These are phyloP conservation scores for Acrocyrtus sp. DNA, from an alignment of 2,888 invertebrate genomes.

Conservation along the genomic window DNA sequence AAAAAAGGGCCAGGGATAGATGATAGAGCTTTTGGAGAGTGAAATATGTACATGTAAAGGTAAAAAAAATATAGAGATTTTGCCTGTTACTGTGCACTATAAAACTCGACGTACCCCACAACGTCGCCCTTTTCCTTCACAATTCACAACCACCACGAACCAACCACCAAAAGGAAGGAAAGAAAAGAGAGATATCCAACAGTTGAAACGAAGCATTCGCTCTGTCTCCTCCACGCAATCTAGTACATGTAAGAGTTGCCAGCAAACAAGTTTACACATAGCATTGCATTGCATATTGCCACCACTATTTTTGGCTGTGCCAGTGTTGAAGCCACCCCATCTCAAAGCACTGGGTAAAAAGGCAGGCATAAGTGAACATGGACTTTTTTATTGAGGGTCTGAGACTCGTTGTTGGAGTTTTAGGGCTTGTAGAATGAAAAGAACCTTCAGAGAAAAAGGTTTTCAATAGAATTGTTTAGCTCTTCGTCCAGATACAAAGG, in stretches of 20 bases:
- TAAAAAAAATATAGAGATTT: no score
- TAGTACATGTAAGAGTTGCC: slow-evolving; percentile 8
- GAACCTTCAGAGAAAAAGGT: slow-evolving; percentile 50
- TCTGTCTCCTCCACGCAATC: not conserved
- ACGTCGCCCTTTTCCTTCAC: slow-evolving; percentile 26
- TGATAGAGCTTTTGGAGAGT: no score
- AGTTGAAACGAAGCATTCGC: slow-evolving; percentile 16
- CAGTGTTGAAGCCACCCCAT: no score
- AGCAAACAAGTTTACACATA: slow-evolving; percentile 41
- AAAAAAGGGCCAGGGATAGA: no score
- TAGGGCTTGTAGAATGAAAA: slow-evolving; percentile 35
- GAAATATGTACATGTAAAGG: no score
- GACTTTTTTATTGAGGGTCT: slow-evolving; percentile 42
- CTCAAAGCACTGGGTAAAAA: no score
- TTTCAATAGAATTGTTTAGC: slow-evolving; percentile 57
- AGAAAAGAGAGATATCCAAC: slow-evolving; percentile 28
- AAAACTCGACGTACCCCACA: slow-evolving; percentile 22
- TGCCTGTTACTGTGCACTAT: no score
- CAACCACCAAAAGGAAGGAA: slow-evolving; percentile 21
- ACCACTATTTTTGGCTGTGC: no score
- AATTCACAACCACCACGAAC: no score
- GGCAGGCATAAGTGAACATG: no score
- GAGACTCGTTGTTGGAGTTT: no score
- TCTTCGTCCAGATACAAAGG: slow-evolving; percentile 56
- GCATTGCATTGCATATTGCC: no score